These are phyloP conservation scores for Microcebus ravelobensis DNA, from an alignment of 2,113 vertebrate genomes.

Conservation along the genomic window DNA sequence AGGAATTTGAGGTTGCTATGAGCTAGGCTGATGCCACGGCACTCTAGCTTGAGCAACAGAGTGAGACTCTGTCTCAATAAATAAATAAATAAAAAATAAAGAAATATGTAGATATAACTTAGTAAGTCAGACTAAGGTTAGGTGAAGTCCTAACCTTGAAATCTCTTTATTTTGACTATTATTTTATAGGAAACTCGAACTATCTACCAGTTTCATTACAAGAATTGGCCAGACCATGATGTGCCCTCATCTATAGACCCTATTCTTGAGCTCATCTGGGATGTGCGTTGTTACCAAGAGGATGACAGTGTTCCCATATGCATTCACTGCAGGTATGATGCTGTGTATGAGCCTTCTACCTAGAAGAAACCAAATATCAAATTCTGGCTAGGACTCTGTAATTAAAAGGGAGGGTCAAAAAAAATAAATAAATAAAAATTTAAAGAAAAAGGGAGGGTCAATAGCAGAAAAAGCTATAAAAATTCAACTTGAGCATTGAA, in stretches of 20 bases:
- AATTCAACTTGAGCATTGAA: constrained; percentile 13
- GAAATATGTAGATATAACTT: neutral
- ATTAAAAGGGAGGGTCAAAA: neutral
- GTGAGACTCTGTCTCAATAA: too few relatives aligned
- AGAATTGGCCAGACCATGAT: constrained; percentile 97
- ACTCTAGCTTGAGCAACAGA: too few relatives aligned
- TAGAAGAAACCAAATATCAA: neutral
- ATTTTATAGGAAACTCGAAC: constrained; percentile 84
- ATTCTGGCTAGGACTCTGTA: neutral
- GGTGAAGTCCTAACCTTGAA: neutral
- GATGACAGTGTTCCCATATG: constrained; percentile 92
- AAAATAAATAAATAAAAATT: too few relatives aligned
- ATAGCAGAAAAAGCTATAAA: neutral
- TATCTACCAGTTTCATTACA: constrained; percentile 95
- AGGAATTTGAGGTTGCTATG: too few relatives aligned
- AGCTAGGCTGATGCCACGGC: too few relatives aligned
- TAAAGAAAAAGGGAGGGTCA: neutral
- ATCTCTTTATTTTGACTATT: neutral
- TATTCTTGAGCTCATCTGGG: constrained; percentile 92
- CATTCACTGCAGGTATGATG: constrained; percentile 95
- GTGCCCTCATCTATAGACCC: constrained; percentile 92
- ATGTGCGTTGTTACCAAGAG: constrained; percentile 90
- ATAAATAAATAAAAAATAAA: too few relatives aligned
- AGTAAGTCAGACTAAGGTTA: neutral
- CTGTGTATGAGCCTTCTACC: neutral